Base-by-base conservation (phyloP, 2,113 vertebrate species). In the Tiliqua scincoides region DNA sequence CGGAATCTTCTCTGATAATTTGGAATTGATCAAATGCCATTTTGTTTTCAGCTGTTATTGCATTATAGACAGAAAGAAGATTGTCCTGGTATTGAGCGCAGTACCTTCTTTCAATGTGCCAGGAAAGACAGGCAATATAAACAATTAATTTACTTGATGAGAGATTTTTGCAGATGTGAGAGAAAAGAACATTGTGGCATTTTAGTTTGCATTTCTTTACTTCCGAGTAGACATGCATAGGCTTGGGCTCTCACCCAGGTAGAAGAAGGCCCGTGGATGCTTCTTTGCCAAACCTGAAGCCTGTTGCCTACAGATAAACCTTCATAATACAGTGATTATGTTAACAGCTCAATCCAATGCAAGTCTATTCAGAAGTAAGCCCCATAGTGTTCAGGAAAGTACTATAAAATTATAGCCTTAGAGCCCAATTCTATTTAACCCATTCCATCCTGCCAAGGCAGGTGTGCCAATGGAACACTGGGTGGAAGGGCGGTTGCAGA, bases 21-120 rank as follows among this genome's bases (percentile, higher is more conserved):
- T 74, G 68, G 30, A 80, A 80, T 80, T 80, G 77, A 86, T 73
- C 77, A 73, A 86, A 80, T 86, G 77, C 17, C 77, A 80, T 80
- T 80, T 71, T 72, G 67, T 7, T 80, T 80, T 54, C n/a, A 21
- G 68, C 77, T 32, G n/a, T 86, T 86, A 86, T 54, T 80, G 77
- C 77, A 62, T 80, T 86, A 63, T 73, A 61, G 77, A 65, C 77
- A 70, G 84, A 85, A 79, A 79, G 37, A 74, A 84, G 65, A 79
- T 61, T 79, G 65, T 67, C 54, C 65, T 72, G 27, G 25, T 79
- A 72, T 62, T 79, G 57, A 85, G 65, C 2, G 20, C 21, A 11
- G 14, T 35, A 71, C 20, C 37, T 27, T 62, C 35, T 30, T 79
- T 78, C 37, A 72, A 25, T 61, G 21, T 72, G 37, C 37, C 67